Conservation (phyloP, 2,113 vertebrate genomes). For the Lampris megalopsis region DNA sequence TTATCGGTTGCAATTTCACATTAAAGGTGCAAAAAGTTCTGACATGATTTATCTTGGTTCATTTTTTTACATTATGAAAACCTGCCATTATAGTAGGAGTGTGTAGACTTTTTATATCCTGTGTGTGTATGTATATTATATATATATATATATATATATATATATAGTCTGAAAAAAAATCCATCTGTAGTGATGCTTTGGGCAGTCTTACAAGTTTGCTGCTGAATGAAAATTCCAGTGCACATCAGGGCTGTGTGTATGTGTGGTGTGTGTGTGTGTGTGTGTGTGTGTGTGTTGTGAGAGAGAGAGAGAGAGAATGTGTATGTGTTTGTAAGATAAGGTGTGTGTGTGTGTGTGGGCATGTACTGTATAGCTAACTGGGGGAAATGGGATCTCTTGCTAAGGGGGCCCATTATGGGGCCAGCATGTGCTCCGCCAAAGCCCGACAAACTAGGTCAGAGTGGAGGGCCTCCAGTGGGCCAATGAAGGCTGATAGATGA, state of each 20-base stretch:
- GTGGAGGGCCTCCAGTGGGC: constrained; percentile 62
- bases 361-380: constrained; percentile 14
- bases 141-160: background rate
- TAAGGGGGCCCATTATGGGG: constrained; percentile 39
- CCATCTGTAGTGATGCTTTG: background rate
- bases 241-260: background rate
- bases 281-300: constrained; percentile 19
- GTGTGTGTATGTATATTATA: no score
- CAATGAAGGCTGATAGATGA: constrained; percentile 63
- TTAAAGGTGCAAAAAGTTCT: no score
- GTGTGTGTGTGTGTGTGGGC: constrained; percentile 14
- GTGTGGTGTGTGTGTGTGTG: constrained; percentile 10
- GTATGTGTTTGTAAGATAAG: no score
- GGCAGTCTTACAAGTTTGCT: background rate
- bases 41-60: no score
- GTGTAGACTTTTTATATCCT: background rate
- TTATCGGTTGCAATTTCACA: no score
- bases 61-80: no score
- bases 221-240: constrained; percentile 9
- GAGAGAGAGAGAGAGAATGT: background rate
- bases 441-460: constrained; percentile 69
- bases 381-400: constrained; percentile 23
- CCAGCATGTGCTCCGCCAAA: constrained; percentile 62
- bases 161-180: background rate
- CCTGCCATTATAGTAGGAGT: no score